Conservation (phyloP, 2,797 vertebrate genomes). For the Gouania willdenowi region DNA sequence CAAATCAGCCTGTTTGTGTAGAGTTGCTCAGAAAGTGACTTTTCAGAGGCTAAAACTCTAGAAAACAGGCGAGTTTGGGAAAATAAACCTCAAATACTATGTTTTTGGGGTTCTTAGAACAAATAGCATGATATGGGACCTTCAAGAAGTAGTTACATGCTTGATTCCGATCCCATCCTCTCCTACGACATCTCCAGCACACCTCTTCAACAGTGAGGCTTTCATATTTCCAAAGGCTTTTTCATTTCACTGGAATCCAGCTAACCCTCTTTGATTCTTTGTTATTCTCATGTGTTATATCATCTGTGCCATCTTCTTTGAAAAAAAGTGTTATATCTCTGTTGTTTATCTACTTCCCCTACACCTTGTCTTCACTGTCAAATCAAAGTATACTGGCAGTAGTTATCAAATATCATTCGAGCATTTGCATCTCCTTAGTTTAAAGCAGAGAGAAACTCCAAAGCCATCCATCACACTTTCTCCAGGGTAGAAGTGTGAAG, state of each 20-base stretch:
- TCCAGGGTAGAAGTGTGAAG: neutral
- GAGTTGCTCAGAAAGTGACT: too few relatives aligned
- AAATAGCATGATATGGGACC: too few relatives aligned
- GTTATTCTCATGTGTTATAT: neutral
- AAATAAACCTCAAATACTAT: too few relatives aligned
- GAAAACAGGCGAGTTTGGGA: too few relatives aligned
- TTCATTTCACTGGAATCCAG: conserved; percentile 1
- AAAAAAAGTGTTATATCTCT: neutral
- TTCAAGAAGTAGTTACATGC: too few relatives aligned
- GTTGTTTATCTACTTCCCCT: conserved; percentile 15
- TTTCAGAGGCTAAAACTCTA: too few relatives aligned
- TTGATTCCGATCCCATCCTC: too few relatives aligned
- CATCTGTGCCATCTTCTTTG: conserved; percentile 1
- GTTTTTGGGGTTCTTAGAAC: too few relatives aligned
- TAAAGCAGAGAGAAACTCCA: neutral
- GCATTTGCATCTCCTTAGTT: neutral
- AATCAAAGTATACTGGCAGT: conserved; percentile 19
- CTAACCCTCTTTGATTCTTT: neutral
- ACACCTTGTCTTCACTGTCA: conserved; percentile 4
- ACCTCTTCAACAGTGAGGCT: too few relatives aligned
- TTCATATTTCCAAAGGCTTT: conserved; percentile 1
- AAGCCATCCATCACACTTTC: conserved; percentile 3
- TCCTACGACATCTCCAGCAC: neutral
- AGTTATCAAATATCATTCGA: conserved; percentile 9
- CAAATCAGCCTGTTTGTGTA: too few relatives aligned